Evolutionary conservation across 2,797 vertebrate species (phyloP).

Genomic region (Potorous gilbertii): DNA sequence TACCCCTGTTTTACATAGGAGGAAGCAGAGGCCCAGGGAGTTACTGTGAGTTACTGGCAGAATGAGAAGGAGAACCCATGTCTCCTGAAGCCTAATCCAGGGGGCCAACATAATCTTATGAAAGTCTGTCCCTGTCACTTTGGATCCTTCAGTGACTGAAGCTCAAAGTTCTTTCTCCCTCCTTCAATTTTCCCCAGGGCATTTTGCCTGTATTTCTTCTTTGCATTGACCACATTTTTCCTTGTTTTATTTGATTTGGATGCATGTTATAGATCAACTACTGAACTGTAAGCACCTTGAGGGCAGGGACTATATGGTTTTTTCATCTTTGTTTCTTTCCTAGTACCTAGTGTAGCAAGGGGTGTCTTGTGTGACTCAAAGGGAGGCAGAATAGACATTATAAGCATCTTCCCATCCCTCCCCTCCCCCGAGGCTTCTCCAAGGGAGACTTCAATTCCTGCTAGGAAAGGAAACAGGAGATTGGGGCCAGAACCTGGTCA

Average conservation of each 20-base stretch:
- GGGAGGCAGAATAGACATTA: not conserved
- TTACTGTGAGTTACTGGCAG: not conserved
- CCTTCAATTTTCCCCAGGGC: not conserved
- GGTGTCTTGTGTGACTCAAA: not conserved
- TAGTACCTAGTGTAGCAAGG: not conserved
- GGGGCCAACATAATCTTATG: not conserved
- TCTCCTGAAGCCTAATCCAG: not conserved
- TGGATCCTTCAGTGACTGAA: not conserved
- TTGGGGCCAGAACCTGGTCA: not conserved
- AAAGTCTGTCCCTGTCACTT: not conserved
- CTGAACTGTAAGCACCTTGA: not conserved
- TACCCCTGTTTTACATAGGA: not conserved
- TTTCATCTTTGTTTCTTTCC: not conserved
- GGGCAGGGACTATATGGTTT: not conserved
- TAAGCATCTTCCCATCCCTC: not conserved
- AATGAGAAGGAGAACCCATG: not conserved
- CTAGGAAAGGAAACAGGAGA: not conserved
- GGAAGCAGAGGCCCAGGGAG: not conserved
- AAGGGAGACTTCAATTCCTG: not conserved
- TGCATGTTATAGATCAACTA: not conserved
- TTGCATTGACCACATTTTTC: not conserved
- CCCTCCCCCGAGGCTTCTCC: not conserved
- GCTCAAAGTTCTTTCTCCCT: not conserved
- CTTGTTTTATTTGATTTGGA: not conserved
- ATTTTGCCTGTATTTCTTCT: not conserved